Percentiles rank a stretch among this genome's conserved stretches.
phyloP scores from a whole-genome alignment of 1,140 invertebrate genomes.

The Oscheius sp. region DNA sequence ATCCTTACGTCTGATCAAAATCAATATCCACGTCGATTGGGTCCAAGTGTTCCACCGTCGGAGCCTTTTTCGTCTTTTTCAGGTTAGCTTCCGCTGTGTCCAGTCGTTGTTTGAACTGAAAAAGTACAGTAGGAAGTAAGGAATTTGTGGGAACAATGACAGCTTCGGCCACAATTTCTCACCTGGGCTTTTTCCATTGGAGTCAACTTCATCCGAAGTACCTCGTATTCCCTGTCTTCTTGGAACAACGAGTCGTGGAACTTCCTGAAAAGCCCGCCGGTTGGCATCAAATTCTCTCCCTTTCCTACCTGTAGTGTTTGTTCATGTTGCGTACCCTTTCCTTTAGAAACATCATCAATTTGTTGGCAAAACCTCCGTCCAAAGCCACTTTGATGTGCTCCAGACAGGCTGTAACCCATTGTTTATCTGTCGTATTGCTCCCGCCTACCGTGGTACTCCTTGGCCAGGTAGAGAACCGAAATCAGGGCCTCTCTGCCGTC shows the following conservation, averaged over 20 bases:
- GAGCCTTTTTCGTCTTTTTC: not conserved
- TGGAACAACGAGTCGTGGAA: not conserved
- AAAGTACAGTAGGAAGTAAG: too few relatives aligned
- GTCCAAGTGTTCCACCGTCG: not conserved
- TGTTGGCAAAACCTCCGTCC: not conserved
- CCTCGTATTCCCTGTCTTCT: not conserved
- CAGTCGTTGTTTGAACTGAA: not conserved
- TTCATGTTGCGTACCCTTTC: constrained; percentile 3
- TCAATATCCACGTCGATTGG: constrained; percentile 2
- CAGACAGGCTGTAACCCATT: not conserved
- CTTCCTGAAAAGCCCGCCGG: constrained; percentile 1
- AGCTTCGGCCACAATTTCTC: not conserved
- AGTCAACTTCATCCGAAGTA: not conserved
- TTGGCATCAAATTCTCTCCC: too few relatives aligned
- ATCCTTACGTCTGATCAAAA: constrained; percentile 7
- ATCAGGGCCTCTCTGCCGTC: constrained; percentile 10
- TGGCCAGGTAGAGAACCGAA: constrained; percentile 6
- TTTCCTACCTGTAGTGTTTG: not conserved
- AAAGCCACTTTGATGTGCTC: constrained; percentile 6
- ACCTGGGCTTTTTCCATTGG: not conserved
- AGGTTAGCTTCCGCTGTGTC: not conserved
- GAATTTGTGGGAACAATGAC: too few relatives aligned
- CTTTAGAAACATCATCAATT: constrained; percentile 19
- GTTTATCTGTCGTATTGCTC: too few relatives aligned
- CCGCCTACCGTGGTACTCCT: not conserved